Conservation (phyloP, 2,113 vertebrate genomes). For the Suricata suricatta region DNA sequence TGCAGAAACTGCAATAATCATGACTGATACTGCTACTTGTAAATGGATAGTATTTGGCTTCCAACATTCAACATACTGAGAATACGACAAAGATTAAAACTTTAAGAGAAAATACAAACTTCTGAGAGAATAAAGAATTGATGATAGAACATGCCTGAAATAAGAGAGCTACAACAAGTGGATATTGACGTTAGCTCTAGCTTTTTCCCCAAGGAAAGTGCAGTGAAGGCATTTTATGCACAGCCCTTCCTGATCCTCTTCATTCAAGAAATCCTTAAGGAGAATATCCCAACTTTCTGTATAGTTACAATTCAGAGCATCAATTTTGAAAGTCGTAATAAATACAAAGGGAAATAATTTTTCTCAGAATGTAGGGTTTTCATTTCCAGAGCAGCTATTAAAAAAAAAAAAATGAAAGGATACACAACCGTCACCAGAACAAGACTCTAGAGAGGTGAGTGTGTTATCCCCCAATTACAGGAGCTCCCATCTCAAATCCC, state of each 20-base stretch:
- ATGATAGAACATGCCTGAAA: neutral
- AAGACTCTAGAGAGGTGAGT: neutral
- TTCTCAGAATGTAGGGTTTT: neutral
- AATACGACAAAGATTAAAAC: neutral
- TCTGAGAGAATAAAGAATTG: neutral
- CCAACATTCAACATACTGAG: neutral
- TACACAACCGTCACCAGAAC: neutral
- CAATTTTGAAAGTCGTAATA: neutral
- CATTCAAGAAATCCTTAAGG: neutral
- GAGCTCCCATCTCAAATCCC: neutral
- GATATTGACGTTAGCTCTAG: neutral
- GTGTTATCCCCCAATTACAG: neutral
- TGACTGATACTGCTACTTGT: neutral
- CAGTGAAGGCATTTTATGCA: neutral
- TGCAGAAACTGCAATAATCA: neutral
- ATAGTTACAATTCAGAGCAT: neutral
- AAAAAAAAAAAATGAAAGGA: neutral
- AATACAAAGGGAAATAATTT: neutral
- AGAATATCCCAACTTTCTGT: neutral
- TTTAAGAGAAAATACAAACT: neutral
- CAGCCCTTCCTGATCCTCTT: neutral
- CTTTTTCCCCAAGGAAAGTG: neutral
- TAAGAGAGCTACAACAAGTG: neutral
- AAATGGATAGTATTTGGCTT: neutral
- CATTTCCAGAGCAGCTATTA: neutral